Conservation (phyloP, 2,113 vertebrate species). For the Poeciliopsis retropinna region DNA sequence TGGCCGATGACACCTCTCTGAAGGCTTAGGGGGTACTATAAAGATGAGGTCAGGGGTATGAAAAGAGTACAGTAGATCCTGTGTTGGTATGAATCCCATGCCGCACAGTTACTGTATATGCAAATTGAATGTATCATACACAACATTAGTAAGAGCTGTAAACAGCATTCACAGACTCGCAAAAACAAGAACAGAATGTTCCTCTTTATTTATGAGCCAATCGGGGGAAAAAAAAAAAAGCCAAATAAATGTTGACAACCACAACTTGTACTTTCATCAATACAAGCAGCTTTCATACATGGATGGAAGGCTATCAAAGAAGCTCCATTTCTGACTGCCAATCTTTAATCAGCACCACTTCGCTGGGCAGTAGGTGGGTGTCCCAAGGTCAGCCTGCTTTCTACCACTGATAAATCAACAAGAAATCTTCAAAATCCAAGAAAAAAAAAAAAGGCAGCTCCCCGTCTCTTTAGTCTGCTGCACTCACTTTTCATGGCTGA, state of each 20-base stretch:
- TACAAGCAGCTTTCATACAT: not conserved
- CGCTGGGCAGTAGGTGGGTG: not conserved
- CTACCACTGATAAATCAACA: constrained; percentile 19
- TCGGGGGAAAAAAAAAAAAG: not conserved
- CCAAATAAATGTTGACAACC: not conserved
- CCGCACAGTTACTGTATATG: constrained; percentile 4
- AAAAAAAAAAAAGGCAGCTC: constrained; percentile 20
- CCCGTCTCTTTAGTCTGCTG: constrained; percentile 30
- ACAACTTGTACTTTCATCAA: not conserved
- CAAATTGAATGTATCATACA: not conserved
- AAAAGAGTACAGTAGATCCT: constrained; percentile 65
- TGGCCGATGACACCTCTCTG: constrained; percentile 73
- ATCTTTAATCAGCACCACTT: constrained; percentile 25
- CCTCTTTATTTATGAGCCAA: not conserved
- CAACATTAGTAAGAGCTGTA: not conserved
- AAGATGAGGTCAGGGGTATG: constrained; percentile 68
- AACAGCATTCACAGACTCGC: too few relatives aligned
- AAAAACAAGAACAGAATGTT: not conserved
- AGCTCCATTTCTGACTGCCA: constrained; percentile 21
- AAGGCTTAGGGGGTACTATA: constrained; percentile 52
- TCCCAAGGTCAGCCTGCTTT: constrained; percentile 12
- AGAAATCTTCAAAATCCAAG: constrained; percentile 19
- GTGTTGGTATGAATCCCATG: constrained; percentile 29
- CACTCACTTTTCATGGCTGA: constrained; percentile 19
- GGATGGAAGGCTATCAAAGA: not conserved